Conservation (phyloP, 2,888 invertebrate species). For the Ceratothoa steindachneri region DNA sequence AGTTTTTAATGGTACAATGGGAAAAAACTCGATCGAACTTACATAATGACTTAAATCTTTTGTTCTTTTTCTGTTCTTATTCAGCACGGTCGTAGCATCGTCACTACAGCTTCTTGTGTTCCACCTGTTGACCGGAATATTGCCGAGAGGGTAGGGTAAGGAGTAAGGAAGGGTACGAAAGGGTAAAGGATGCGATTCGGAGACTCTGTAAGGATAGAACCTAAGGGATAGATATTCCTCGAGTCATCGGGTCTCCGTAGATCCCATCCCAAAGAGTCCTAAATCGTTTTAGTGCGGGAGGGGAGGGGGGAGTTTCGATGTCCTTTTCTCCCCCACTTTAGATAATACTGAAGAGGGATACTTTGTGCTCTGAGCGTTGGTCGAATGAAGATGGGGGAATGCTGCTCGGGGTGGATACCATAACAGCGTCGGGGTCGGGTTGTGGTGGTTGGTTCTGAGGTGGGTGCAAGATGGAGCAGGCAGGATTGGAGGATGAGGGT, state of each 20-base stretch:
- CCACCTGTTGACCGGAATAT: neutral
- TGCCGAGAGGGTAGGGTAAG: neutral
- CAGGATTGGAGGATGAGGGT: neutral
- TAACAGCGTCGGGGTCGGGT: constrained; percentile 28
- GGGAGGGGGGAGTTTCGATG: neutral
- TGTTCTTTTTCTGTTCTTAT: no score
- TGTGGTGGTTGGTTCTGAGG: constrained; percentile 23
- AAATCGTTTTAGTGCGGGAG: no score
- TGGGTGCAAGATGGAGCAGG: neutral
- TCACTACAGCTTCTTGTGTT: neutral
- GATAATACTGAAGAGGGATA: constrained; percentile 47
- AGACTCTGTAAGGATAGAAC: neutral
- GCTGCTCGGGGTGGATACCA: constrained; percentile 36
- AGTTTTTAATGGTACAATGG: neutral
- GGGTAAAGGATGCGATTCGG: neutral
- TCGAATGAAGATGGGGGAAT: constrained; percentile 39
- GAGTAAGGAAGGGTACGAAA: neutral
- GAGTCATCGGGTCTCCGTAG: no score
- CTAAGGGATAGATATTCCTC: neutral
- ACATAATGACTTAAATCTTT: no score
- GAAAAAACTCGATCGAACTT: neutral
- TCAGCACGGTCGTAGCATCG: neutral
- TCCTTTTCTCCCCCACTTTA: constrained; percentile 11
- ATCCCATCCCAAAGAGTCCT: no score
- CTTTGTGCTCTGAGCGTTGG: constrained; percentile 47